Conservation (phyloP, 2,113 vertebrate species). For the Chrysochloris asiatica region DNA sequence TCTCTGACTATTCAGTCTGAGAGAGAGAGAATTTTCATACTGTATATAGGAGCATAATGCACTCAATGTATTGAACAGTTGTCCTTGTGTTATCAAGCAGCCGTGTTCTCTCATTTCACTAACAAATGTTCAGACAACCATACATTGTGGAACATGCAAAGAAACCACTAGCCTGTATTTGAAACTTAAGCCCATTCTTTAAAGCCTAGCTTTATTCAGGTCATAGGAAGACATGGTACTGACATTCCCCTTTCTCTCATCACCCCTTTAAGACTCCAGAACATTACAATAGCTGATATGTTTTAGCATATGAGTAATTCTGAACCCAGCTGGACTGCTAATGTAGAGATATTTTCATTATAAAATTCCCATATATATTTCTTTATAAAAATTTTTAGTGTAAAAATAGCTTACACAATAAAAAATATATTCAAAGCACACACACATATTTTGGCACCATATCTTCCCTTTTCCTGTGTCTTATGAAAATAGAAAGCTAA, state of each 20-base stretch:
- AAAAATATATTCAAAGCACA: conserved; percentile 37
- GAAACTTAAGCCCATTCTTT: conserved; percentile 13
- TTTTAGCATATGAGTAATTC: conserved; percentile 74
- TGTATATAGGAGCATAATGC: conserved; percentile 45
- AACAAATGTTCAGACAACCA: conserved; percentile 74
- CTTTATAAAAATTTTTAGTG: too few species aligned
- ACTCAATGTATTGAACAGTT: conserved; percentile 36
- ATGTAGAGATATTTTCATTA: conserved; percentile 40
- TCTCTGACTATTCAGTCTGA: accelerated
- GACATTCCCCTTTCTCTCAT: conserved; percentile 3
- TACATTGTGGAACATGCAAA: conserved; percentile 71
- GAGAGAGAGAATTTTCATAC: conserved; percentile 26
- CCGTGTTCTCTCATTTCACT: conserved; percentile 68
- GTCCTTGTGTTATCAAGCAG: conserved; percentile 33
- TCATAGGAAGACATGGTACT: conserved; percentile 27
- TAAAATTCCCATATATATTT: neutral
- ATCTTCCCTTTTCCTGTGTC: neutral
- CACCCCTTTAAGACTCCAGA: conserved; percentile 62
- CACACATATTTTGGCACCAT: neutral
- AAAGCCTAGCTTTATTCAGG: conserved; percentile 67
- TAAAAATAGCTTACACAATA: conserved; percentile 49
- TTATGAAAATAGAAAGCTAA: neutral
- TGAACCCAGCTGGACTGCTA: conserved; percentile 58
- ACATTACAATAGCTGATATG: conserved; percentile 53
- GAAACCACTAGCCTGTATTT: conserved; percentile 75